Conservation (phyloP, 2,113 vertebrate species). For the Oophaga pumilio region DNA sequence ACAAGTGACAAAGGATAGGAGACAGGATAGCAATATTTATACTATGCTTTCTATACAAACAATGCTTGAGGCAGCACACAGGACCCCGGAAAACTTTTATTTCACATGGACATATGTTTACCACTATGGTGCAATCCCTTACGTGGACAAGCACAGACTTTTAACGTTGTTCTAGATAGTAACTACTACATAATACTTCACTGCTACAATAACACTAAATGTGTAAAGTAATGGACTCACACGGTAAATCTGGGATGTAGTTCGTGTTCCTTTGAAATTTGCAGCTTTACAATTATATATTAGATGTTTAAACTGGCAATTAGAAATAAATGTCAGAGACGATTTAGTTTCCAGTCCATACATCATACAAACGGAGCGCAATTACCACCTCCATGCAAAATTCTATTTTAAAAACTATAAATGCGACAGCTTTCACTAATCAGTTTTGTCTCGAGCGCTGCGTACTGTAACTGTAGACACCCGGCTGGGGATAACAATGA, state of each 20-base stretch:
- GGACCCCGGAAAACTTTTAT: too few relatives aligned
- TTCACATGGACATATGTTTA: too few relatives aligned
- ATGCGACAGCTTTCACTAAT: conserved; percentile 25
- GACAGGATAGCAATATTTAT: too few relatives aligned
- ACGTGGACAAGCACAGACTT: too few relatives aligned
- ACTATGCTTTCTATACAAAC: too few relatives aligned
- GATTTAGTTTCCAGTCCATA: neutral
- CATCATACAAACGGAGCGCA: neutral
- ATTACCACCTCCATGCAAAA: neutral
- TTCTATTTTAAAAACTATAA: conserved; percentile 14
- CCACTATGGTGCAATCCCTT: too few relatives aligned
- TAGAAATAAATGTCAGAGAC: conserved; percentile 18
- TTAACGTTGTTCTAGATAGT: too few relatives aligned
- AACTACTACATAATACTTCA: neutral
- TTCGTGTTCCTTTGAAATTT: neutral
- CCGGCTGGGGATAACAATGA: conserved; percentile 23
- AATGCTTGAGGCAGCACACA: too few relatives aligned
- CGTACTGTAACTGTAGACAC: conserved; percentile 20
- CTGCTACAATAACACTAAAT: neutral
- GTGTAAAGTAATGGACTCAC: neutral
- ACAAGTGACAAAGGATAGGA: too few relatives aligned
- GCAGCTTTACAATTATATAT: neutral
- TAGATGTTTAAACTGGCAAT: neutral
- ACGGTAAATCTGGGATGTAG: neutral
- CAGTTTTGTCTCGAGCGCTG: conserved; percentile 7